A percentile compares a stretch with the other conserved stretches of the same genome.
These are phyloP conservation scores for Calameuta pallipes DNA, from an alignment of 2,888 invertebrate genomes.

Conservation along the genomic window DNA sequence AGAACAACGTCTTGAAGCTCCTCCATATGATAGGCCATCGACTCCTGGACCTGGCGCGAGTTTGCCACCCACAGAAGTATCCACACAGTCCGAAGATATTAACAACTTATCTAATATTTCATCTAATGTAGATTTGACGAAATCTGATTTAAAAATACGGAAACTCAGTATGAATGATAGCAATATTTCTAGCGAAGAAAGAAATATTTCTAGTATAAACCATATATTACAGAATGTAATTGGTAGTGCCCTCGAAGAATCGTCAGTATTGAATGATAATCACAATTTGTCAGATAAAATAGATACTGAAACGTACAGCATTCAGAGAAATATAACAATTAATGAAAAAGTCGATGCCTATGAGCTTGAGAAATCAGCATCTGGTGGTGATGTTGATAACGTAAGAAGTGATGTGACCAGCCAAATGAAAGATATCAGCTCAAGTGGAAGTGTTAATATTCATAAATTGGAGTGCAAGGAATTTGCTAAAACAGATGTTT, in stretches of 20 bases:
- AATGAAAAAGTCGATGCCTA: slow-evolving; percentile 18
- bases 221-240: slow-evolving; percentile 23
- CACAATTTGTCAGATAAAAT: slow-evolving; percentile 1
- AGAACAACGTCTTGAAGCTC: slow-evolving; percentile 54
- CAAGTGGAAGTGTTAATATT: not conserved
- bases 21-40: slow-evolving; percentile 55
- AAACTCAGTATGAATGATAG: slow-evolving; percentile 22
- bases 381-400: slow-evolving; percentile 6
- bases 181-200: slow-evolving; percentile 23
- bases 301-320: slow-evolving; percentile 13
- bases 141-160: slow-evolving; percentile 30
- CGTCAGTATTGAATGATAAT: not conserved
- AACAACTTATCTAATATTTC: slow-evolving; percentile 3
- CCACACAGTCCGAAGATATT: not conserved
- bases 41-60: slow-evolving; percentile 58
- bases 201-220: slow-evolving; percentile 24
- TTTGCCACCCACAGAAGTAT: slow-evolving; percentile 34
- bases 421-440: slow-evolving; percentile 17
- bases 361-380: too few relatives aligned
- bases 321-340: slow-evolving; percentile 2
- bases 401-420: slow-evolving; percentile 7
- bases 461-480: not conserved
- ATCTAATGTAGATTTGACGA: slow-evolving; percentile 18
- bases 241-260: slow-evolving; percentile 21
- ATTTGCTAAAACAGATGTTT: not conserved